Percentiles rank a stretch among this genome's conserved stretches.
These are phyloP conservation scores for Myopa testacea DNA, from an alignment of 2,888 invertebrate species.

Conservation along the genomic window DNA sequence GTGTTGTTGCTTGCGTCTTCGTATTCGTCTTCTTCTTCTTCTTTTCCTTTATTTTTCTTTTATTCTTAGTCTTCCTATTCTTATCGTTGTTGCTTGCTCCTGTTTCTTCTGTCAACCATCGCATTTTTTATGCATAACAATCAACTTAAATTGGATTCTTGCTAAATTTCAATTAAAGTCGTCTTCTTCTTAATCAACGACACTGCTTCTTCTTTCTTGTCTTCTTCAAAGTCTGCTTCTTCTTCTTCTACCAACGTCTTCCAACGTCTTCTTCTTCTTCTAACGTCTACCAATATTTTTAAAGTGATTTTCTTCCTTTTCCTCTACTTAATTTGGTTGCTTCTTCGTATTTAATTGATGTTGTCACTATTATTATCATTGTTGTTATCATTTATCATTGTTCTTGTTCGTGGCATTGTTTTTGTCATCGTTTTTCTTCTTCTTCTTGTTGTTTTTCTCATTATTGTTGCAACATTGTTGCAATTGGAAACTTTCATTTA, in stretches of 20 bases:
- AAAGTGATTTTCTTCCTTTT: background rate
- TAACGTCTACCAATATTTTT: too few relatives aligned
- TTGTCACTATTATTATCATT: background rate
- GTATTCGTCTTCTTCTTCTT: background rate
- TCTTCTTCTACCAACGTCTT: too few relatives aligned
- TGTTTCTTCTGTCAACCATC: background rate
- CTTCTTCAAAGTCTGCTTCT: too few relatives aligned
- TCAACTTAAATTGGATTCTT: conserved; percentile 6
- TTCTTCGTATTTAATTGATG: background rate
- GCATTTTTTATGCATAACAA: conserved; percentile 12
- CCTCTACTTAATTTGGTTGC: background rate
- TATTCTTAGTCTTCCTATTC: background rate
- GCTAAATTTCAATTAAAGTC: conserved; percentile 21
- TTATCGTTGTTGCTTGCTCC: too few relatives aligned
- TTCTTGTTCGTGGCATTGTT: background rate
- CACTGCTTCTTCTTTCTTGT: too few relatives aligned
- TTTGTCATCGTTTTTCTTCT: too few relatives aligned
- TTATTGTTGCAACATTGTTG: too few relatives aligned
- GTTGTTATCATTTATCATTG: background rate
- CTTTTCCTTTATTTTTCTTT: background rate
- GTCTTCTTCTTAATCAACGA: background rate
- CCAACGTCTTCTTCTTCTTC: too few relatives aligned
- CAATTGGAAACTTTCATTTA: too few relatives aligned
- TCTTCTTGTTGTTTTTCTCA: too few relatives aligned
- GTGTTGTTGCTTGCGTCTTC: too few relatives aligned